Conservation (phyloP, 2,113 vertebrate species). For the Corythoichthys intestinalis region DNA sequence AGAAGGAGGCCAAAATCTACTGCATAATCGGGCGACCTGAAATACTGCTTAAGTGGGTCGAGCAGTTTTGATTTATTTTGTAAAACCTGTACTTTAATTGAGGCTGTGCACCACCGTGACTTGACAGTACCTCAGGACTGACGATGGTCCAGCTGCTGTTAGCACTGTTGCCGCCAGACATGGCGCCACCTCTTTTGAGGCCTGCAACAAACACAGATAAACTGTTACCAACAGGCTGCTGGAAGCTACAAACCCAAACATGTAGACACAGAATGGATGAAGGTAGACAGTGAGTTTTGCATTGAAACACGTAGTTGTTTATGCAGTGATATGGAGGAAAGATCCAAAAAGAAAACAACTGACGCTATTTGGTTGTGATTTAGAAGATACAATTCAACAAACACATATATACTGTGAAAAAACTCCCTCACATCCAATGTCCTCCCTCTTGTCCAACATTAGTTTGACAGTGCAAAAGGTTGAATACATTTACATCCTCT, state of each 20-base stretch:
- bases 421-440: neutral
- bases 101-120: conserved; percentile 13
- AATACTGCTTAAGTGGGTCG: conserved; percentile 33
- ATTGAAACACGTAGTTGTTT: neutral
- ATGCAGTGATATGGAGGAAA: neutral
- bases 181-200: conserved; percentile 61
- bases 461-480: conserved; percentile 13
- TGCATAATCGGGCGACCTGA: conserved; percentile 40
- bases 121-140: conserved; percentile 62
- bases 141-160: conserved; percentile 75
- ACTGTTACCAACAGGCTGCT: conserved; percentile 4
- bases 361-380: neutral
- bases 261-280: neutral
- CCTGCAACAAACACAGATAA: conserved; percentile 55
- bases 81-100: conserved; percentile 15
- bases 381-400: neutral
- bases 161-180: conserved; percentile 64
- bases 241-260: neutral
- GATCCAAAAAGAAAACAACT: neutral
- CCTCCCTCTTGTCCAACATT: neutral
- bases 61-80: conserved; percentile 4
- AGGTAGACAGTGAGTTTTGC: neutral
- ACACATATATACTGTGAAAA: no score
- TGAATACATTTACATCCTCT: conserved; percentile 32
- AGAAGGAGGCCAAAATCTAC: conserved; percentile 26